Evolutionary conservation across 2,888 invertebrate species (phyloP), one percentile per base, ranked within the genome.

Genomic region (Teleiodes luculella): DNA sequence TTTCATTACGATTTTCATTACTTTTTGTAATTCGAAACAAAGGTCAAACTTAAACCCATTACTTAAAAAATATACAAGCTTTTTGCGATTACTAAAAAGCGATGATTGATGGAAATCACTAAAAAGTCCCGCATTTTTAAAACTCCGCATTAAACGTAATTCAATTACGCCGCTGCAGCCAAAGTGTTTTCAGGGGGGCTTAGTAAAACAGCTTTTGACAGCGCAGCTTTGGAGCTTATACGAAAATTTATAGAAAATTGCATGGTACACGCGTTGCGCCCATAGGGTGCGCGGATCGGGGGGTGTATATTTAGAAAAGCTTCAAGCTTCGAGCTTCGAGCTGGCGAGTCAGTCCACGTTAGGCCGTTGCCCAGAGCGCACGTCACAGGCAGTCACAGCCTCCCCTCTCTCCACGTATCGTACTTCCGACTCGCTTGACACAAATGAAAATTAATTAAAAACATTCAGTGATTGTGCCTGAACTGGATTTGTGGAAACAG

Each of bases 171-270:
- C 68, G 67, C 70, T 72, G 74, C 73, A 73, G 69, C 70, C 63
- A 66, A 72, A 70, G 64, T 70, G 70, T 76, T 74, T 72, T 51
- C 51, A 51, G 69, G 73, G 73, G 70, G 72, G 73, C 68, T 72
- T 63, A 68, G 70, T 73, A 80, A 83, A 86, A 88, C 86, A 84
- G 81, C 83, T 85, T 87, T 86, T 86, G 87, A 86, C 86, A 86
- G 85, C 76, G 72, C 68, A 80, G 85, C 80, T 83, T 83, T 77
- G 76, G 76, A 79, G 87, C 84, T 87, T 84, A 83, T 76, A 82
- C 79, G 86, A 86, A 86, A 86, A 85, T 88, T 86, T 86, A 87
- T 87, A 84, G 87, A 87, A 87, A 87, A 87, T 86, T 86, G 86
- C 85, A 87, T 80, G 81, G 75, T 72, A 78, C 76, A 82, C 77